Evolutionary conservation across 1,140 invertebrate genomes (phyloP).

Genomic region (Aporrectodea caliginosa): DNA sequence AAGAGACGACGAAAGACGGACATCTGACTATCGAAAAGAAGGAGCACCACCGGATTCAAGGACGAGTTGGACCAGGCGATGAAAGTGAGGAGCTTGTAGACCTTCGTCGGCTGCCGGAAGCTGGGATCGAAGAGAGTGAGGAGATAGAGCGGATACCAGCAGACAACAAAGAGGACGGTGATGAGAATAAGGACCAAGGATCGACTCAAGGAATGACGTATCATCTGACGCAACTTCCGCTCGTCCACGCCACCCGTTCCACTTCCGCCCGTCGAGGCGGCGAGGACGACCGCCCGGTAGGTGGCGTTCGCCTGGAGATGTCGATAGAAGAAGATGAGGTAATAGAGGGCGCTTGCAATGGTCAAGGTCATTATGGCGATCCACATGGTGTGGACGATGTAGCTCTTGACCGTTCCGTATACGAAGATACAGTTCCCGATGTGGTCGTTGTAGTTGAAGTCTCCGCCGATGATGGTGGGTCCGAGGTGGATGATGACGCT

Average conservation of each 20-base stretch:
- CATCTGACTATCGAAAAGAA: conserved; percentile 49
- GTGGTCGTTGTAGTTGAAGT: conserved; percentile 50
- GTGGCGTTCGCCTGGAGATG: conserved; percentile 50
- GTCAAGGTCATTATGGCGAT: conserved; percentile 50
- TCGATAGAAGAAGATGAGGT: conserved; percentile 48
- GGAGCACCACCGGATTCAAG: conserved; percentile 49
- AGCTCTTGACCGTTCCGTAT: conserved; percentile 49
- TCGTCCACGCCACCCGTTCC: conserved; percentile 15
- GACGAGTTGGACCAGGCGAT: conserved; percentile 53
- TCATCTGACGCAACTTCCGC: conserved; percentile 30
- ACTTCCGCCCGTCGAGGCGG: conserved; percentile 45
- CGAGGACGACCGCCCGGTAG: conserved; percentile 48
- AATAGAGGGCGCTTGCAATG: conserved; percentile 44
- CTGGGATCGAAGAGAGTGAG: conserved; percentile 51
- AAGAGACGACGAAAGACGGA: conserved; percentile 39
- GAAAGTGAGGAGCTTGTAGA: conserved; percentile 53
- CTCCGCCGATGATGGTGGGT: conserved; percentile 54
- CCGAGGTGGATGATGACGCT: conserved; percentile 54
- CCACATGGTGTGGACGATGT: conserved; percentile 54
- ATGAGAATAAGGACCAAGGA: conserved; percentile 49
- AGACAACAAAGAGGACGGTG: conserved; percentile 44
- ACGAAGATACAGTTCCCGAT: conserved; percentile 53
- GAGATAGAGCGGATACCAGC: conserved; percentile 54
- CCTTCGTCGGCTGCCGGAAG: conserved; percentile 46
- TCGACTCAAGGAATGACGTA: conserved; percentile 45